These are phyloP conservation scores for Phortica okadai DNA, from an alignment of 2,888 invertebrate species.

Conservation along the genomic window DNA sequence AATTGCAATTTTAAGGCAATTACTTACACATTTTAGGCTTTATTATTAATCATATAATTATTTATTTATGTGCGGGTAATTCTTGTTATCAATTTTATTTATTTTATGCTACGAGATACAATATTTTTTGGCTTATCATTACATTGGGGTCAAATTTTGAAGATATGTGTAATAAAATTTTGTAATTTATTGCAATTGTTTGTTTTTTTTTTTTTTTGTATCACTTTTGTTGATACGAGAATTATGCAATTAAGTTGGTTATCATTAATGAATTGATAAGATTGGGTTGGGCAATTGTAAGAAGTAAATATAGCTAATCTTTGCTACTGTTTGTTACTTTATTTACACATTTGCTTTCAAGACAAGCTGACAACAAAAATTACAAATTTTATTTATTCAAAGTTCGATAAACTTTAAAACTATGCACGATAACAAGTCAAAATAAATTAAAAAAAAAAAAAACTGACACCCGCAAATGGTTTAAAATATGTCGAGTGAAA, in stretches of 20 bases:
- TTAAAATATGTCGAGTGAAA: constrained; percentile 6
- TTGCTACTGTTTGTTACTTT: too few relatives aligned
- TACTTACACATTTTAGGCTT: constrained; percentile 1
- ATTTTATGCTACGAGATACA: neutral
- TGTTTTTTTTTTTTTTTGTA: constrained; percentile 50
- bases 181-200: constrained; percentile 43
- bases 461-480: neutral
- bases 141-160: too few relatives aligned
- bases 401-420: neutral
- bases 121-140: too few relatives aligned
- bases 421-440: constrained; percentile 38
- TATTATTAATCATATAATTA: neutral
- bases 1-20: constrained; percentile 15
- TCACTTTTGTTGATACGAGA: too few relatives aligned
- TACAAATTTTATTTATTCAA: too few relatives aligned
- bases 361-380: too few relatives aligned
- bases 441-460: constrained; percentile 45
- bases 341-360: too few relatives aligned
- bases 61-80: neutral
- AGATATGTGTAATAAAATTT: too few relatives aligned
- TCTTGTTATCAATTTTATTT: neutral
- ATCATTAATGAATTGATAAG: too few relatives aligned
- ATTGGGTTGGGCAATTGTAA: too few relatives aligned
- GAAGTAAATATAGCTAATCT: too few relatives aligned
- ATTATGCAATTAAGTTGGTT: too few relatives aligned